These are phyloP conservation scores for Apotomis betuletana DNA, from an alignment of 2,888 invertebrate genomes.

Conservation along the genomic window DNA sequence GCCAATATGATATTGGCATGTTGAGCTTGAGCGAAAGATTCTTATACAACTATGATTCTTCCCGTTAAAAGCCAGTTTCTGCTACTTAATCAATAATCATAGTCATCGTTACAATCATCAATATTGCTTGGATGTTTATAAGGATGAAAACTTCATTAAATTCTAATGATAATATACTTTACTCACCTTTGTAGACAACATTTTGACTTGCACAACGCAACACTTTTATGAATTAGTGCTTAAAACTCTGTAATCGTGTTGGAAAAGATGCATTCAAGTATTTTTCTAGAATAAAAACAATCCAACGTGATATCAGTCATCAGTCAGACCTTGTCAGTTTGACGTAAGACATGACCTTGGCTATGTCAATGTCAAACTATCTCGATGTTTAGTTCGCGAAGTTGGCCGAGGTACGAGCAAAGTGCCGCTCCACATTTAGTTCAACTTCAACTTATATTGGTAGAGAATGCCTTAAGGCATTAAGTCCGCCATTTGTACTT, in stretches of 20 bases:
- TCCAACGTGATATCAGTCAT: background rate
- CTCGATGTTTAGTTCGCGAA: background rate
- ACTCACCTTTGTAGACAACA: conserved; percentile 37
- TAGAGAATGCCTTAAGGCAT: too few species aligned
- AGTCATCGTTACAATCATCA: background rate
- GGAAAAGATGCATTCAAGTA: conserved; percentile 4
- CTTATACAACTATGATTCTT: too few species aligned
- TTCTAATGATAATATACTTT: background rate
- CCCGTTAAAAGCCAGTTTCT: too few species aligned
- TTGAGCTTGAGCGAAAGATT: too few species aligned
- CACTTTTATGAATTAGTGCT: conserved; percentile 4
- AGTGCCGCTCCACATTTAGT: too few species aligned
- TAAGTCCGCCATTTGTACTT: too few species aligned
- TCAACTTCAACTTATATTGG: too few species aligned
- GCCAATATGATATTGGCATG: too few species aligned
- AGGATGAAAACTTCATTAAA: background rate
- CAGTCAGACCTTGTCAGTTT: background rate
- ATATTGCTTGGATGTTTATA: background rate
- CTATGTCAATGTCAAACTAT: conserved; percentile 15
- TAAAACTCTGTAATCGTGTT: conserved; percentile 7
- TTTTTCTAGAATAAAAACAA: conserved; percentile 36
- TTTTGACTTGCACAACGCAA: conserved; percentile 15
- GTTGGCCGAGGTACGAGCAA: too few species aligned
- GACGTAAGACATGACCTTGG: conserved; percentile 20
- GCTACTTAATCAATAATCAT: background rate